Evolutionary conservation across 2,797 vertebrate genomes (phyloP).

Genomic region (Cryptoprocta ferox): DNA sequence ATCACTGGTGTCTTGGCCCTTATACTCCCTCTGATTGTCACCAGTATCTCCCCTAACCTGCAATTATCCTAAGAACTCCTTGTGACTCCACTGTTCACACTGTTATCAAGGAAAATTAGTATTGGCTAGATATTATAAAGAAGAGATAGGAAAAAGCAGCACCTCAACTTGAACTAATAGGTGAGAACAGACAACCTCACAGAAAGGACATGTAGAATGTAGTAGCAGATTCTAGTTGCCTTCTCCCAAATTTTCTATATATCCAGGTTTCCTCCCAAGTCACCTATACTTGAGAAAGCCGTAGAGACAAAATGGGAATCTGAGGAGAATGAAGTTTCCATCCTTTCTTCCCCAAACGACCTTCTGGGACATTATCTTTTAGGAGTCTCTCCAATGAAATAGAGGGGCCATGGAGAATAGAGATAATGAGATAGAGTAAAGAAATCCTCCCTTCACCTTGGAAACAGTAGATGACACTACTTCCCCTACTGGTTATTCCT

Average conservation of each 20-base stretch:
- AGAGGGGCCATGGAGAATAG: not conserved
- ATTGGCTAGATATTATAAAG: slow-evolving; percentile 12
- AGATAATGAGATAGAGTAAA: not conserved
- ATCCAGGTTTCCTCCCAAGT: slow-evolving; percentile 18
- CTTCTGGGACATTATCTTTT: not conserved
- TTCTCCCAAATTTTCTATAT: not conserved
- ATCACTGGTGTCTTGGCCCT: not conserved
- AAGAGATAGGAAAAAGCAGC: not conserved
- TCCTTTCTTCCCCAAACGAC: not conserved
- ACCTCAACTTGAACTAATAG: not conserved
- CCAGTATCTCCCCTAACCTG: not conserved
- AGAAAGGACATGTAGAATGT: not conserved
- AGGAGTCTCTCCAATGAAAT: not conserved
- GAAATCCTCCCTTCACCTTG: not conserved
- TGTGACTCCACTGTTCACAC: slow-evolving; percentile 7
- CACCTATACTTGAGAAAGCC: slow-evolving; percentile 14
- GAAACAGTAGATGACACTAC: not conserved
- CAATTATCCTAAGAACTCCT: not conserved
- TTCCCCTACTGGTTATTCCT: not conserved
- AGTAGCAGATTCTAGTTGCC: not conserved
- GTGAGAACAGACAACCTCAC: not conserved
- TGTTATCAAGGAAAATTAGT: slow-evolving; percentile 29
- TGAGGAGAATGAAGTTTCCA: not conserved
- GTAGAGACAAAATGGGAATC: not conserved
- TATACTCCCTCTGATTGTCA: not conserved